Evolutionary conservation across 2,797 vertebrate genomes (phyloP).

Genomic region (Silurus lanzhouensis): DNA sequence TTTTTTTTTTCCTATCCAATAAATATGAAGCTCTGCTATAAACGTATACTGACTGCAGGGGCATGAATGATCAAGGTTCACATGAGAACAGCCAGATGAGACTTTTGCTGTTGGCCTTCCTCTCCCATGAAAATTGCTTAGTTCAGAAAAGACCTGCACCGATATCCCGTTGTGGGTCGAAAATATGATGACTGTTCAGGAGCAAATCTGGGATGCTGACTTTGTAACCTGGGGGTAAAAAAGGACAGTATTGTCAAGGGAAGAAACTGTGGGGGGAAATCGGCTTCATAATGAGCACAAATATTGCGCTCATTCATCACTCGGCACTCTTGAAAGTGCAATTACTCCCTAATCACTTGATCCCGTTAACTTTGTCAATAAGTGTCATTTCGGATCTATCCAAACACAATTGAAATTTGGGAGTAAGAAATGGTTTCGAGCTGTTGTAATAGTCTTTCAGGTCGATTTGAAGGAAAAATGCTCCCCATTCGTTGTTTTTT

Average conservation of each 20-base stretch:
- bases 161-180: slow-evolving; percentile 72
- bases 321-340: slow-evolving; percentile 49
- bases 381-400: slow-evolving; percentile 25
- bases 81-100: slow-evolving; percentile 64
- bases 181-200: slow-evolving; percentile 77
- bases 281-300: slow-evolving; percentile 59
- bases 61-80: slow-evolving; percentile 59
- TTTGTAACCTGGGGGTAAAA: slow-evolving; percentile 68
- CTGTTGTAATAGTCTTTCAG: slow-evolving; percentile 35
- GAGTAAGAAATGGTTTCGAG: slow-evolving; percentile 33
- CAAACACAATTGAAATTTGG: slow-evolving; percentile 43
- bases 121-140: slow-evolving; percentile 73
- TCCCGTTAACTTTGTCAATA: slow-evolving; percentile 33
- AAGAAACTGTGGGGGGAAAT: slow-evolving; percentile 23
- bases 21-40: slow-evolving; percentile 70
- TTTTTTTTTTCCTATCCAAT: slow-evolving; percentile 28
- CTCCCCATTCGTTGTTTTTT: neutral
- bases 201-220: slow-evolving; percentile 76
- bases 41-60: slow-evolving; percentile 66
- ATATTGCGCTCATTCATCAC: slow-evolving; percentile 69
- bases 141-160: slow-evolving; percentile 72
- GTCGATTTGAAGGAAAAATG: neutral
- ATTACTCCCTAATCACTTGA: slow-evolving; percentile 34
- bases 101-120: slow-evolving; percentile 68
- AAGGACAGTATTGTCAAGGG: slow-evolving; percentile 60